A percentile compares a stretch with the other conserved stretches of the same genome.
These are phyloP conservation scores for Oryctolagus cuniculus DNA, from an alignment of 2,113 vertebrate genomes.

Conservation along the genomic window mOryCun1.1 NC_091435.1:98183001-98183500, in stretches of 20 bases:
- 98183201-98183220: conserved; percentile 19
- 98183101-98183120: conserved; percentile 52
- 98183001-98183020: conserved; percentile 50
- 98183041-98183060: not conserved
- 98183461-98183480: not conserved
- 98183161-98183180: conserved; percentile 12
- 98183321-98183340: not conserved
- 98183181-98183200: not conserved
- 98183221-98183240: not conserved
- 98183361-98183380: not conserved
- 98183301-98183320: not conserved
- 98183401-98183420: not conserved
- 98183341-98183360: not conserved
- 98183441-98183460: not conserved
- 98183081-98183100: conserved; percentile 60
- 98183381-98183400: not conserved
- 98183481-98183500: not conserved
- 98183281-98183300: not conserved
- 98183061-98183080: conserved; percentile 62
- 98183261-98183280: not conserved
- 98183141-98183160: conserved; percentile 15
- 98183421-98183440: not conserved
- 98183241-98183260: not conserved
- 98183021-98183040: conserved; percentile 13
- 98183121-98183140: not conserved